phyloP scores from a whole-genome alignment of 2,113 vertebrate genomes.

The Perognathus longimembris region DNA sequence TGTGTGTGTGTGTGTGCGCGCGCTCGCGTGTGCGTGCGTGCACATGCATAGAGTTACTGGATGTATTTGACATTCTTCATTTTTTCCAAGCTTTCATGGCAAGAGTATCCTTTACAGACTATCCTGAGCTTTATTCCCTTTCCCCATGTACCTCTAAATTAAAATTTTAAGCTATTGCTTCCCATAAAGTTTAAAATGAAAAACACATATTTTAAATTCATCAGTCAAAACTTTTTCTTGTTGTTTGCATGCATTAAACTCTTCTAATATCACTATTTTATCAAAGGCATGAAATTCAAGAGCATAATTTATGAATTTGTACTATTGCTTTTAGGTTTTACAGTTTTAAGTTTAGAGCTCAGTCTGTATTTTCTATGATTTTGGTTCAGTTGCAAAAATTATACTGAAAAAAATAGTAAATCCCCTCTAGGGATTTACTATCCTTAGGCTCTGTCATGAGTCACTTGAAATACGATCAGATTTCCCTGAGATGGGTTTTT shows the following conservation, averaged over 20 bases:
- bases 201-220: neutral
- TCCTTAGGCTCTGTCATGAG: constrained; percentile 28
- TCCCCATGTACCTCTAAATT: neutral
- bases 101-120: neutral
- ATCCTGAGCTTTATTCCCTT: neutral
- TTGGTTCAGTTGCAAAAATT: constrained; percentile 44
- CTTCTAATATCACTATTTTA: constrained; percentile 27
- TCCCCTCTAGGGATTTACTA: constrained; percentile 32
- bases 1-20: no score
- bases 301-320: constrained; percentile 37
- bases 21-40: no score
- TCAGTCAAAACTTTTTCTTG: constrained; percentile 28
- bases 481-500: constrained; percentile 52
- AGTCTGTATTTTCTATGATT: constrained; percentile 60
- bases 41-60: neutral
- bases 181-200: neutral
- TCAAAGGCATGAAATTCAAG: constrained; percentile 11
- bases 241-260: constrained; percentile 11
- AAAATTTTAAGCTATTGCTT: constrained; percentile 37
- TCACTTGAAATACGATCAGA: constrained; percentile 65
- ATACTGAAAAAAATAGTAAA: constrained; percentile 55
- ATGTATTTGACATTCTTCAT: neutral
- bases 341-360: constrained; percentile 41
- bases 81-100: neutral
- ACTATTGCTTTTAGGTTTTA: constrained; percentile 7